A percentile compares a stretch with the other conserved stretches of the same genome.
Evolutionary conservation across 2,113 vertebrate species (phyloP).

Genomic region (Xyliphius kryptos): DNA sequence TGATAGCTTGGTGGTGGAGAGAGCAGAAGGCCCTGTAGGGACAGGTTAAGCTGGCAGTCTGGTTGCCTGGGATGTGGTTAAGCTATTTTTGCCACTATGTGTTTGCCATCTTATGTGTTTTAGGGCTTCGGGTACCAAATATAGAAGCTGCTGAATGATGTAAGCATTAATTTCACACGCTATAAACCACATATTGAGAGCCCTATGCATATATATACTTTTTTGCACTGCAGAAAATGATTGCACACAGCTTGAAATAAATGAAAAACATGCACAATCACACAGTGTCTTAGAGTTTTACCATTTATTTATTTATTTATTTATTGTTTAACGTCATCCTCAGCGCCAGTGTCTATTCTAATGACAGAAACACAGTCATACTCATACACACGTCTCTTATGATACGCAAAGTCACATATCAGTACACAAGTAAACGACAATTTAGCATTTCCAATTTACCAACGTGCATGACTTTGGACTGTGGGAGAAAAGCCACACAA

Average conservation of each 20-base stretch:
- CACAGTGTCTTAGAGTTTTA: too few species aligned
- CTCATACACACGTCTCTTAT: too few species aligned
- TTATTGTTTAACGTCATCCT: too few species aligned
- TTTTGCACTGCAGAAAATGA: slow-evolving; percentile 10
- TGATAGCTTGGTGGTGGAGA: not conserved
- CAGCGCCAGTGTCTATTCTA: too few species aligned
- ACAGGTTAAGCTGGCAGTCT: not conserved
- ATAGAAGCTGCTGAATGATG: not conserved
- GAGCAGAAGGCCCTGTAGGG: not conserved
- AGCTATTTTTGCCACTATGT: not conserved
- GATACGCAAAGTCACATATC: too few species aligned
- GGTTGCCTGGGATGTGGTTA: slow-evolving; percentile 1
- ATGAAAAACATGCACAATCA: not conserved
- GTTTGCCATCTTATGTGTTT: not conserved
- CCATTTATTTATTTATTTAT: too few species aligned
- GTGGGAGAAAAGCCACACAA: too few species aligned
- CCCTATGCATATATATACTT: not conserved
- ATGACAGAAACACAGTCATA: too few species aligned
- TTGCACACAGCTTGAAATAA: slow-evolving; percentile 2
- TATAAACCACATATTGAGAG: slow-evolving; percentile 16
- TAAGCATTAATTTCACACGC: slow-evolving; percentile 13
- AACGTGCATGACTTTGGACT: too few species aligned
- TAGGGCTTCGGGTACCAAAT: not conserved
- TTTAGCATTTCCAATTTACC: too few species aligned
- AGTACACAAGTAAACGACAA: too few species aligned